Percentiles rank a stretch among this genome's conserved stretches.
These are phyloP conservation scores for Mycetomoellerius zeteki DNA, from an alignment of 1,140 invertebrate species.

Conservation along the genomic window DNA sequence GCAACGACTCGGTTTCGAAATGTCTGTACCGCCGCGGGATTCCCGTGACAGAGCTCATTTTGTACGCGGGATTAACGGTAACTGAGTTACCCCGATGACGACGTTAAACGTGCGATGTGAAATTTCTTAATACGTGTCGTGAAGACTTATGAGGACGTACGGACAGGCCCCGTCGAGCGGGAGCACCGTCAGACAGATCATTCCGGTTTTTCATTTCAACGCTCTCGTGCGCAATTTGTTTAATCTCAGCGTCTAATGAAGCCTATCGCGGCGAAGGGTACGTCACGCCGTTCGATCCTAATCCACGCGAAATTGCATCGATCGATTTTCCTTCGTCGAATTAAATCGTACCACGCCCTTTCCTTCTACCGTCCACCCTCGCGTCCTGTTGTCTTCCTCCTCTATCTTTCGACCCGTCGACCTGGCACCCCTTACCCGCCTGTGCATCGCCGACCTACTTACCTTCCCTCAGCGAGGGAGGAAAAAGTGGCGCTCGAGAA, in stretches of 20 bases:
- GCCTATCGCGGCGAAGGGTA: conserved; percentile 53
- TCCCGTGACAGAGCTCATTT: conserved; percentile 42
- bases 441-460: conserved; percentile 65
- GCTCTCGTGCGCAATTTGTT: conserved; percentile 65
- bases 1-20: neutral
- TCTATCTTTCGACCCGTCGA: neutral
- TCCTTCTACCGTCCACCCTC: conserved; percentile 17
- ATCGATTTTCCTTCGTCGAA: conserved; percentile 55
- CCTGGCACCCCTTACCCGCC: conserved; percentile 37
- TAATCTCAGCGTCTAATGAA: conserved; percentile 69
- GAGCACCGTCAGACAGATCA: conserved; percentile 27
- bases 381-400: neutral
- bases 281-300: conserved; percentile 62
- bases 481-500: conserved; percentile 18
- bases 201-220: conserved; percentile 70
- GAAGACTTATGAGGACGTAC: conserved; percentile 54
- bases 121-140: conserved; percentile 60
- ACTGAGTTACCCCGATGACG: conserved; percentile 48
- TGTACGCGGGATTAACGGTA: conserved; percentile 58
- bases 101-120: conserved; percentile 20
- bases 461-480: conserved; percentile 2
- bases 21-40: neutral
- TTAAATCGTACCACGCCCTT: conserved; percentile 45
- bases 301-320: conserved; percentile 64
- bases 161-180: neutral